These are phyloP conservation scores for Trichonephila clavipes DNA, from an alignment of 1,140 invertebrate species.

Conservation along the genomic window DNA sequence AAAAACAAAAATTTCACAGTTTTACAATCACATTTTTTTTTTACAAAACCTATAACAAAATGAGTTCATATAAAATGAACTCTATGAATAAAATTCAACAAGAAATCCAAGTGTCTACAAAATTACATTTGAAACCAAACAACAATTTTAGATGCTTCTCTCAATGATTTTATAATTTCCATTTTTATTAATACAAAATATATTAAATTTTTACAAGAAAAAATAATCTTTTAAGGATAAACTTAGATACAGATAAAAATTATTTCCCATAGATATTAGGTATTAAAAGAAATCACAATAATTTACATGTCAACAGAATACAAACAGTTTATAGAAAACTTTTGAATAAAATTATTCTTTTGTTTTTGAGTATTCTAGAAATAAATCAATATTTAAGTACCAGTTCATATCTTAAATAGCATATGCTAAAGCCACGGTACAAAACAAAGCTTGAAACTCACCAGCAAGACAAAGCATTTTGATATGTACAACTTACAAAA, in stretches of 20 bases:
- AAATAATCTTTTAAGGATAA: not conserved
- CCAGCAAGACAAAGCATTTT: slow-evolving; percentile 53
- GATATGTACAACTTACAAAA: slow-evolving; percentile 77
- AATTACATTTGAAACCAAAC: not conserved
- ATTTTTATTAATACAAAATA: not conserved
- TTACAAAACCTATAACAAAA: not conserved
- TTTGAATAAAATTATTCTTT: not conserved
- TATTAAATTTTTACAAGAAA: not conserved
- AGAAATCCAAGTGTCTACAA: not conserved
- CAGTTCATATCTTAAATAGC: not conserved
- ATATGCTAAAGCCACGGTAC: slow-evolving; percentile 33
- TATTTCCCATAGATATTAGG: not conserved
- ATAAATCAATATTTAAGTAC: slow-evolving; percentile 6
- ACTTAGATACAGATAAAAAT: not conserved
- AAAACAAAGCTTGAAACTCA: slow-evolving; percentile 55
- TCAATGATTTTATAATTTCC: not conserved
- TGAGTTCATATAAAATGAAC: slow-evolving; percentile 27
- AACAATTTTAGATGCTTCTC: not conserved
- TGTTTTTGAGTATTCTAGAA: not conserved
- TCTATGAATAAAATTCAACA: not conserved
- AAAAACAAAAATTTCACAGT: not conserved
- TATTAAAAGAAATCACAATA: not conserved
- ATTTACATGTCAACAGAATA: not conserved
- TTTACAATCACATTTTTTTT: not conserved
- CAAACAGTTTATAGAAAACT: not conserved